phyloP scores from a whole-genome alignment of 2,113 vertebrate genomes.

The Jaculus jaculus region DNA sequence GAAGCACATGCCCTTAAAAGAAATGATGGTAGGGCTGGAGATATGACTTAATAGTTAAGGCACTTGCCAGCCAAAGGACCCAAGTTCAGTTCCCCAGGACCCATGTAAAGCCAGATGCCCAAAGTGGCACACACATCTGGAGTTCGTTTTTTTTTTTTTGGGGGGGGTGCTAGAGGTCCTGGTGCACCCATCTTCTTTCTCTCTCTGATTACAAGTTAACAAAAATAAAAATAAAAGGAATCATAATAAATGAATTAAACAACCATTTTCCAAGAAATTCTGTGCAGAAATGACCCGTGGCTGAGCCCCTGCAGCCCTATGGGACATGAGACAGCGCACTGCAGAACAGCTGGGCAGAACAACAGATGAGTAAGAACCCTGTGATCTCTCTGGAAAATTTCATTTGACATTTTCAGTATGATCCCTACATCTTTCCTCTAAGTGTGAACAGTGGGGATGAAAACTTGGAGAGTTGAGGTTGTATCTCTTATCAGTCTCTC shows the following conservation, averaged over 20 bases:
- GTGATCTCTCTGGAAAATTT: slow-evolving; percentile 48
- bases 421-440: background rate
- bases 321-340: background rate
- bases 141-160: too few species aligned
- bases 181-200: too few species aligned
- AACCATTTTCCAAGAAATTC: background rate
- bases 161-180: too few species aligned
- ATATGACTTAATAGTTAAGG: too few species aligned
- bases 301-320: background rate
- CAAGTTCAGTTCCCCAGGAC: too few species aligned
- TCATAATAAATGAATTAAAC: too few species aligned
- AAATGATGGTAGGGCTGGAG: background rate
- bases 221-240: background rate
- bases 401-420: background rate
- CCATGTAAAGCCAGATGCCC: too few species aligned
- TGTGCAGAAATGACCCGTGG: background rate
- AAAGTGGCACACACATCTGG: too few species aligned
- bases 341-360: slow-evolving; percentile 54
- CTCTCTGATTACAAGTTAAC: too few species aligned
- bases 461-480: background rate
- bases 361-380: slow-evolving; percentile 62
- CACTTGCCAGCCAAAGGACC: too few species aligned
- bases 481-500: accelerated
- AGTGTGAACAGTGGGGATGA: background rate
- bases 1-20: background rate